Conservation (phyloP, 2,797 vertebrate genomes). For the Lacerta viridis region DNA sequence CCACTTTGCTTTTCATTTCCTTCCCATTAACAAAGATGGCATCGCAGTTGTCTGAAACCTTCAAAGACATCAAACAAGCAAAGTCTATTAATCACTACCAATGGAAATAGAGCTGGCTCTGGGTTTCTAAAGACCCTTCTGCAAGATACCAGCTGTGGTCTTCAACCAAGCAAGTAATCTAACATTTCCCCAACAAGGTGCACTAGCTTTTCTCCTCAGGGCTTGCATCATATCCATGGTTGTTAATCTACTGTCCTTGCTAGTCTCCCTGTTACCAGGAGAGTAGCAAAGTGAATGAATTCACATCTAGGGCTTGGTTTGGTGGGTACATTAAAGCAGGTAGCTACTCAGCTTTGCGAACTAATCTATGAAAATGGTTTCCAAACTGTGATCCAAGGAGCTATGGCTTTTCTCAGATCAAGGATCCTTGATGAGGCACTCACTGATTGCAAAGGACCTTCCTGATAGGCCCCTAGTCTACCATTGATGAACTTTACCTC, state of each 20-base stretch:
- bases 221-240: neutral
- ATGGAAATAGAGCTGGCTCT: constrained; percentile 35
- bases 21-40: constrained; percentile 94
- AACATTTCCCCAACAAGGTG: neutral
- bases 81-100: constrained; percentile 26
- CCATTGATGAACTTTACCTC: neutral
- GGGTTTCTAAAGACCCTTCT: neutral
- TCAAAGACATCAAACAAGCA: neutral
- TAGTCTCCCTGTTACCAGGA: neutral
- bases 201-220: neutral
- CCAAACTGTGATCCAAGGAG: neutral
- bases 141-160: neutral
- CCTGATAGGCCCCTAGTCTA: neutral
- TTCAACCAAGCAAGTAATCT: neutral
- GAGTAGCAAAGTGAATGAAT: neutral
- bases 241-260: no score
- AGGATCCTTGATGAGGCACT: neutral
- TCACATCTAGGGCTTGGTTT: neutral
- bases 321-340: neutral
- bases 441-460: neutral
- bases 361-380: neutral
- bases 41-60: constrained; percentile 91
- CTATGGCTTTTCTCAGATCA: neutral
- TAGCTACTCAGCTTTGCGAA: neutral
- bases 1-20: constrained; percentile 93